Evolutionary conservation across 1,140 invertebrate genomes (phyloP).

Genomic region (Apis mellifera): DNA sequence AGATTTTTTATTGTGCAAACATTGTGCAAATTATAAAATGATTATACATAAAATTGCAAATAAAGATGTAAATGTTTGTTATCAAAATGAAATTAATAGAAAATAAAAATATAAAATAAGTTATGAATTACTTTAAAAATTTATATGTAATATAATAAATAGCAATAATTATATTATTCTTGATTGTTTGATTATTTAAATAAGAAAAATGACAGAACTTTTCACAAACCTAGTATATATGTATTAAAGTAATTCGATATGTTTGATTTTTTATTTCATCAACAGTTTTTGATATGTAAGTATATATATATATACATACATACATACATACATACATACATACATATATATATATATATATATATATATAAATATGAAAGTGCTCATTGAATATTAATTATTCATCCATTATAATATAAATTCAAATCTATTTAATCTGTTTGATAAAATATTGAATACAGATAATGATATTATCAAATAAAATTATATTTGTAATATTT

Average conservation of each 20-base stretch:
- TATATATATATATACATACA: background rate
- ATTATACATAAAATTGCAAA: background rate
- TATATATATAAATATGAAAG: background rate
- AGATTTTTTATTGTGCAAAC: background rate
- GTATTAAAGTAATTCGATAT: constrained; percentile 30
- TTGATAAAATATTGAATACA: constrained; percentile 3
- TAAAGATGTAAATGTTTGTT: background rate
- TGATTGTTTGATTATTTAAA: constrained; percentile 1
- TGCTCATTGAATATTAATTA: constrained; percentile 34
- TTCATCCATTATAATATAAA: constrained; percentile 4
- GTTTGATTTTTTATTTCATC: constrained; percentile 25
- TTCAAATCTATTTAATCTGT: background rate
- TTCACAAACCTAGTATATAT: constrained; percentile 17
- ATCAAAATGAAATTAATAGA: background rate
- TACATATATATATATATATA: too few species aligned
- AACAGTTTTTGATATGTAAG: constrained; percentile 37
- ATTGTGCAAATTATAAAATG: background rate
- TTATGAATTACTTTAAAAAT: background rate
- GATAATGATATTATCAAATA: constrained; percentile 15
- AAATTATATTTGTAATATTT: constrained; percentile 2
- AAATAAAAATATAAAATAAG: background rate
- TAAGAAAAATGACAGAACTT: constrained; percentile 15
- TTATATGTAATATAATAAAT: background rate
- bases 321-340: background rate
- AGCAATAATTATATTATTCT: background rate